Base-by-base conservation (phyloP, 1,140 invertebrate species). In the Ostrea edulis region DNA sequence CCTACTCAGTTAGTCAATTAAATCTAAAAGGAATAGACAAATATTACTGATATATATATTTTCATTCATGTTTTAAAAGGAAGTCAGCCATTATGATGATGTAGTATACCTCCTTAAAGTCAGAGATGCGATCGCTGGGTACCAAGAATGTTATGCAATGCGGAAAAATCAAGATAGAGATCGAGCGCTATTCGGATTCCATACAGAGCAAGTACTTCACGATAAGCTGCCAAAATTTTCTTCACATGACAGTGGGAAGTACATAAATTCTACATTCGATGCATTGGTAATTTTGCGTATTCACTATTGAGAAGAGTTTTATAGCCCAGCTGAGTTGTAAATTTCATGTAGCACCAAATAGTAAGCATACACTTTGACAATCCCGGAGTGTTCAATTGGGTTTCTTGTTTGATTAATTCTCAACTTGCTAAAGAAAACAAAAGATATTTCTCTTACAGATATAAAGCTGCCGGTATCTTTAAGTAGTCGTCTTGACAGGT, bases 381-480 rank as follows among this genome's bases (percentile, higher is more conserved):
- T 62, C 55, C 55, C 7, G 7, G 55, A n/a, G 55, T 62, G 55
- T 62, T 62, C n/a, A 20, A 17, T 20, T 20, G 14, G 29, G 8
- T 71, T 35, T 11, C 14, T 29, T 77, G 68, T 77, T 77, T 77
- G 68, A 77, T 77, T 35, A 77, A 77, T 77, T 77, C 68, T 35
- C 68, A 29, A 12, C 68, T 77, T 35, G 11, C 29, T 4, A 77
- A 35, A 77, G 68, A 77, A 77, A 77, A 77, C 68, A 77, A 25
- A 29, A 62, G 55, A 20, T 20, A 17, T 62, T 62, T n/a, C 5
- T 17, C 17, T 62, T 20, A 20, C 55, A 20, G 55, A 62, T 62
- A 62, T 62, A 62, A 62, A 62, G 55, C 17, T n/a, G 55, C 7
- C 12, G n/a, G n/a, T 62, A 62, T 7, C 17, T 17, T 8, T 35